Percentiles rank a stretch among this genome's conserved stretches.
Conservation (phyloP, 2,797 vertebrate genomes). For the Pelochelys cantorii region DNA sequence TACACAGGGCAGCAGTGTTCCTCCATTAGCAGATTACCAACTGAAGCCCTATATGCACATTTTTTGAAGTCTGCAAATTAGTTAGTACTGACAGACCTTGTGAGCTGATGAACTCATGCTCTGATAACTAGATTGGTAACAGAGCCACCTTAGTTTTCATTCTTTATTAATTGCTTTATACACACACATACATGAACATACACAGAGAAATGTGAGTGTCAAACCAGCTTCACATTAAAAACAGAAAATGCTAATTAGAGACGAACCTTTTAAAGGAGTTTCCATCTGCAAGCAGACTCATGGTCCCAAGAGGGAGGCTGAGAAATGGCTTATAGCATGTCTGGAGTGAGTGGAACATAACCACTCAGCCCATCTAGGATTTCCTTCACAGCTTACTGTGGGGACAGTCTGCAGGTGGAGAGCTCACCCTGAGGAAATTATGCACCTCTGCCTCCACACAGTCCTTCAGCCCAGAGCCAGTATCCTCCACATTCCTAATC, state of each 20-base stretch:
- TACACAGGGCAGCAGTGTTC: rapidly evolving
- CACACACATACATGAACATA: background rate
- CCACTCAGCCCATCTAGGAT: background rate
- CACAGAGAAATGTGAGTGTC: background rate
- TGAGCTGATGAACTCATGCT: background rate
- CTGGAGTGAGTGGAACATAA: background rate
- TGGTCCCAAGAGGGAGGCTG: background rate
- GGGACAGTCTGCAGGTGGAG: background rate
- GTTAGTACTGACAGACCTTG: rapidly evolving
- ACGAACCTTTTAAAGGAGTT: background rate
- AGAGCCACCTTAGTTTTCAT: background rate
- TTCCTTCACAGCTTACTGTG: background rate
- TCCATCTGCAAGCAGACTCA: background rate
- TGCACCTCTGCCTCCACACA: background rate
- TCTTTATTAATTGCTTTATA: background rate
- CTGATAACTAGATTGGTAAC: background rate
- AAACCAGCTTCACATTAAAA: background rate
- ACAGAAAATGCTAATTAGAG: background rate
- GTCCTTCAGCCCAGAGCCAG: background rate
- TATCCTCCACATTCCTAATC: background rate
- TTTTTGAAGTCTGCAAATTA: rapidly evolving
- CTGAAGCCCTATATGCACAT: background rate
- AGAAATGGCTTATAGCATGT: background rate
- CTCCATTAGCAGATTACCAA: background rate
- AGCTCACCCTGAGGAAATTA: background rate